These are phyloP conservation scores for Sula dactylatra DNA, from an alignment of 2,113 vertebrate genomes.

Conservation along the genomic window DNA sequence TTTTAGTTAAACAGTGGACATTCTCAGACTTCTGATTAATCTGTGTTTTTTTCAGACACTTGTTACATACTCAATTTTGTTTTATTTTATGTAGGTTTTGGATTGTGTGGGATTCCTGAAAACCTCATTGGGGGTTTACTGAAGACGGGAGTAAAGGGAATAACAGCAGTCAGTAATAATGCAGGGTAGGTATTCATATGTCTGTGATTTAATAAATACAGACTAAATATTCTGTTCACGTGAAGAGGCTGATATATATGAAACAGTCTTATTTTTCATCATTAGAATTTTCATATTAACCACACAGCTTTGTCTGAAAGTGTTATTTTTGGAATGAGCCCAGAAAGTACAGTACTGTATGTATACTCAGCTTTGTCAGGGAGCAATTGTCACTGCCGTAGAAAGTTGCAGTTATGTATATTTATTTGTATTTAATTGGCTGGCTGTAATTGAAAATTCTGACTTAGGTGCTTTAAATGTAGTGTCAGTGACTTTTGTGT, in stretches of 20 bases:
- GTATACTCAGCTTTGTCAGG: neutral
- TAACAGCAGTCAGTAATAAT: slow-evolving; percentile 97
- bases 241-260: neutral
- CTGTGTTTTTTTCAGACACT: neutral
- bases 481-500: neutral
- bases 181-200: slow-evolving; percentile 84
- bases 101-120: slow-evolving; percentile 96
- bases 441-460: neutral
- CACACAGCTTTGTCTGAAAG: neutral
- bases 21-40: neutral
- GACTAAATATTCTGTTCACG: neutral
- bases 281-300: neutral
- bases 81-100: slow-evolving; percentile 82
- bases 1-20: neutral
- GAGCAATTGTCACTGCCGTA: neutral
- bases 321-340: neutral
- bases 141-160: slow-evolving; percentile 86
- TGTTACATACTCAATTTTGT: neutral
- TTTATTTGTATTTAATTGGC: neutral
- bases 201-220: neutral
- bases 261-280: neutral
- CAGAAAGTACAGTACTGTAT: neutral
- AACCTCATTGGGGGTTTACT: slow-evolving; percentile 93
- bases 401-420: neutral
- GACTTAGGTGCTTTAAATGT: neutral